phyloP scores from a whole-genome alignment of 2,888 invertebrate species.

The Congeria kusceri region DNA sequence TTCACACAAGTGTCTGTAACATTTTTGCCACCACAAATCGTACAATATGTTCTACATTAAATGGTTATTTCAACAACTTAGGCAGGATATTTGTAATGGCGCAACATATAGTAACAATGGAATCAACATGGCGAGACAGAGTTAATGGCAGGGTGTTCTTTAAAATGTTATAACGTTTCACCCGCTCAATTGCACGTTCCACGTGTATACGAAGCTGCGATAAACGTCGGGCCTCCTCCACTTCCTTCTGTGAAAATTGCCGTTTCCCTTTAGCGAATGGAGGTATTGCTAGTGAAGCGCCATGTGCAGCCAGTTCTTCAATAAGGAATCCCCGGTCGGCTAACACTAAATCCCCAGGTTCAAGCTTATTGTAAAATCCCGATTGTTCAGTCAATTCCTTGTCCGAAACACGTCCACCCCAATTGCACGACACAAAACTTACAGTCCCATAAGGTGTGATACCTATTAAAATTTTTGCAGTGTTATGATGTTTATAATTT shows the following conservation, averaged over 20 bases:
- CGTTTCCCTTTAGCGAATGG: constrained; percentile 29
- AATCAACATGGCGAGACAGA: constrained; percentile 1
- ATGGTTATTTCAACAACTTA: constrained; percentile 12
- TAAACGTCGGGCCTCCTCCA: constrained; percentile 17
- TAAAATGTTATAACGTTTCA: constrained; percentile 23
- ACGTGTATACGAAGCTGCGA: constrained; percentile 31
- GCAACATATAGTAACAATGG: constrained; percentile 23
- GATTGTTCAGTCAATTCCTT: constrained; percentile 23
- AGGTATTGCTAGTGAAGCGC: constrained; percentile 27
- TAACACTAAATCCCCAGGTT: constrained; percentile 22
- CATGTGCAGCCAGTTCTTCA: constrained; percentile 6
- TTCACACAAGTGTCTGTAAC: no score
- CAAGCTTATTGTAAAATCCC: constrained; percentile 18
- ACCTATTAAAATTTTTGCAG: no score
- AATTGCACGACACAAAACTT: no score
- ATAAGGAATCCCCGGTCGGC: constrained; percentile 36
- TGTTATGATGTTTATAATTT: no score
- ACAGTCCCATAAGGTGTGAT: no score
- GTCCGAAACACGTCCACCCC: no score
- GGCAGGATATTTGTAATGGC: constrained; percentile 16
- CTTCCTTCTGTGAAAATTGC: constrained; percentile 12
- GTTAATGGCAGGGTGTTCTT: constrained; percentile 14
- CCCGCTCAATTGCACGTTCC: constrained; percentile 28
- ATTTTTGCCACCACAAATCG: no score
- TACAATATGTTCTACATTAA: no score